A percentile compares a stretch with the other conserved stretches of the same genome.
phyloP scores from a whole-genome alignment of 2,797 vertebrate genomes.

The Labeo calbasu region DNA sequence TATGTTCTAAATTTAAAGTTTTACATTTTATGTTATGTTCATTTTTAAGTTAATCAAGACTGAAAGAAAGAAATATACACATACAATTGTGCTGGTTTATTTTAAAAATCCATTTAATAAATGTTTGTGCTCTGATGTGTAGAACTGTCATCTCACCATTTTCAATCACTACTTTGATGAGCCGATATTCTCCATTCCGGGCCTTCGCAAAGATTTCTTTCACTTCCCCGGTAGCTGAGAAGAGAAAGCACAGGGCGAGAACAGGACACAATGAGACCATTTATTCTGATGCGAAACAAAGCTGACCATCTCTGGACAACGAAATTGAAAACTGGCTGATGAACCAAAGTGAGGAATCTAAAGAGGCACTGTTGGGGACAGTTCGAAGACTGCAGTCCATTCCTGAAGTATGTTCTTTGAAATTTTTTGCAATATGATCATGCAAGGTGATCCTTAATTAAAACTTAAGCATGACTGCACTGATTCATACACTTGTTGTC shows the following conservation, averaged over 20 bases:
- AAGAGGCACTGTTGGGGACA: constrained; percentile 26
- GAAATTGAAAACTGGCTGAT: constrained; percentile 32
- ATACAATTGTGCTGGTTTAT: not conserved
- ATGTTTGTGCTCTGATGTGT: not conserved
- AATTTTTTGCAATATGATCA: not conserved
- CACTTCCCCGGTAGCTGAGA: constrained; percentile 81
- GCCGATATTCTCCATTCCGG: constrained; percentile 86
- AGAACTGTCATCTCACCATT: constrained; percentile 78
- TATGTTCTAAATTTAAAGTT: not conserved
- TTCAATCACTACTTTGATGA: constrained; percentile 87
- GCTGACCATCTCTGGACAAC: constrained; percentile 29
- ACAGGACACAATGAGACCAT: constrained; percentile 37
- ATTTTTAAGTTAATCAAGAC: no score
- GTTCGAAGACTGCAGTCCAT: not conserved
- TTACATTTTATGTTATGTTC: no score
- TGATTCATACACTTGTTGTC: constrained; percentile 7
- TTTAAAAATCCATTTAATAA: not conserved
- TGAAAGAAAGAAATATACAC: not conserved
- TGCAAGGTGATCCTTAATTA: constrained; percentile 7
- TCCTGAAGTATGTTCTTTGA: not conserved
- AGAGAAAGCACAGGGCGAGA: constrained; percentile 16
- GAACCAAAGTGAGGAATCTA: constrained; percentile 25
- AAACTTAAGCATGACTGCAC: not conserved
- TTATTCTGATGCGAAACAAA: constrained; percentile 36
- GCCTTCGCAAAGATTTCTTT: constrained; percentile 86